These are phyloP conservation scores for Neria commutata DNA, from an alignment of 2,888 invertebrate species.

Conservation along the genomic window DNA sequence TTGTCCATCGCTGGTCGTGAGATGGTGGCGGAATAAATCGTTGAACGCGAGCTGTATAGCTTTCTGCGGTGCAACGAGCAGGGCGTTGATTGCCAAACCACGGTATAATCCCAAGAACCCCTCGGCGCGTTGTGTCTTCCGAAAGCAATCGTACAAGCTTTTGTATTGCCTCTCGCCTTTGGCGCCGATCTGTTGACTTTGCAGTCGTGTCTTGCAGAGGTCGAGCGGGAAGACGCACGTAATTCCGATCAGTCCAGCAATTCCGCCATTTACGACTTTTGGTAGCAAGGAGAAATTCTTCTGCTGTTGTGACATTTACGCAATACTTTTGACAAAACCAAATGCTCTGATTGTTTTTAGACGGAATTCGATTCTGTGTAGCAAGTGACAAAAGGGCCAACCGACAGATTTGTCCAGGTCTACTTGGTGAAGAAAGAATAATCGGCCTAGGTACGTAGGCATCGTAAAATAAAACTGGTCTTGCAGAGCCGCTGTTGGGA, in stretches of 20 bases:
- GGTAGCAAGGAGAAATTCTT: no score
- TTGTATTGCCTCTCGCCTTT: constrained; percentile 87
- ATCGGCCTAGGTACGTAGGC: no score
- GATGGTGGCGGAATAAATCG: constrained; percentile 88
- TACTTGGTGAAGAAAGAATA: no score
- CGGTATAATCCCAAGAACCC: constrained; percentile 97
- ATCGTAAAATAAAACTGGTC: no score
- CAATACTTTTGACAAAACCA: no score
- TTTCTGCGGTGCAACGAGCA: constrained; percentile 96
- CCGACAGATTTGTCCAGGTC: no score
- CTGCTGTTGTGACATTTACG: no score
- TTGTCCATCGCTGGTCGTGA: constrained; percentile 71
- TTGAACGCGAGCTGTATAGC: constrained; percentile 97
- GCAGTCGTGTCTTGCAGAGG: constrained; percentile 93
- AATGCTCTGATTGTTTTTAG: no score
- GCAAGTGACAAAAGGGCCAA: no score
- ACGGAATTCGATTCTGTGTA: no score
- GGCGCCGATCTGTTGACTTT: constrained; percentile 89
- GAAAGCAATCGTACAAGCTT: constrained; percentile 93
- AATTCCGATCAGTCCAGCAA: constrained; percentile 96
- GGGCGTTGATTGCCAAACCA: constrained; percentile 93
- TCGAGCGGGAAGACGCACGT: constrained; percentile 95
- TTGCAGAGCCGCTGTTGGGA: no score
- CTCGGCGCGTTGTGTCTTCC: constrained; percentile 86
- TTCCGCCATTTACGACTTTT: constrained; percentile 94